Evolutionary conservation across 1,140 invertebrate species (phyloP).

Genomic region (Uloborus diversus): DNA sequence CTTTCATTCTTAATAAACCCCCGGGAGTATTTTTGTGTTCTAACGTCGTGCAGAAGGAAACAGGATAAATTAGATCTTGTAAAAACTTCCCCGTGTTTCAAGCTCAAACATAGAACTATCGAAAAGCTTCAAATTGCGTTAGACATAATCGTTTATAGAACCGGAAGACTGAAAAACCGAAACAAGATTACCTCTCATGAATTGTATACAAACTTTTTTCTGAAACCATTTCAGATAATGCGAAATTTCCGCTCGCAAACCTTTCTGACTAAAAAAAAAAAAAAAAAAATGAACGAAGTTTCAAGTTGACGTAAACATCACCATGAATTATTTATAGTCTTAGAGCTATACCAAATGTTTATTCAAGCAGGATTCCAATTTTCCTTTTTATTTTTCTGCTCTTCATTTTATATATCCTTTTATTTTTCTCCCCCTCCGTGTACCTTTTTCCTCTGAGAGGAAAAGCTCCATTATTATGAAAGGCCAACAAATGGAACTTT

Average conservation of each 20-base stretch:
- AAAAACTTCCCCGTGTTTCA: conserved; percentile 12
- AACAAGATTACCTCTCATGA: conserved; percentile 52
- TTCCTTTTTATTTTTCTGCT: conserved; percentile 33
- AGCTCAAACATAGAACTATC: conserved; percentile 40
- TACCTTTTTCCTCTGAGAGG: conserved; percentile 9
- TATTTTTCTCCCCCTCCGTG: no score
- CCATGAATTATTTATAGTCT: conserved; percentile 56
- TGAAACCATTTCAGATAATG: conserved; percentile 50
- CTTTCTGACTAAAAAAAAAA: conserved; percentile 28
- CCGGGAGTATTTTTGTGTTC: no score
- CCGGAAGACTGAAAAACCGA: conserved; percentile 34
- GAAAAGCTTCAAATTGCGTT: conserved; percentile 41
- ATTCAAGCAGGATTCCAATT: conserved; percentile 57
- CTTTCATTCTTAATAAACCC: no score
- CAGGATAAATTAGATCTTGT: conserved; percentile 40
- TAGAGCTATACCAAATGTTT: conserved; percentile 54
- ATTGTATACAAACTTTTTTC: conserved; percentile 55
- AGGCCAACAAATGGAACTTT: conserved; percentile 56
- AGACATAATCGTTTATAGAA: conserved; percentile 46
- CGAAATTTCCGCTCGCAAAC: conserved; percentile 54
- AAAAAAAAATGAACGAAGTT: conserved; percentile 12
- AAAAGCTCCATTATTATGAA: conserved; percentile 55
- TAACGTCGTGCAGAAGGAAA: no score
- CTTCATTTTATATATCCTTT: neutral
- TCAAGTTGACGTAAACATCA: conserved; percentile 54